Evolutionary conservation across 2,113 vertebrate genomes (phyloP), one percentile per base, ranked within the genome.

Genomic region (Stigmatopora nigra): DNA sequence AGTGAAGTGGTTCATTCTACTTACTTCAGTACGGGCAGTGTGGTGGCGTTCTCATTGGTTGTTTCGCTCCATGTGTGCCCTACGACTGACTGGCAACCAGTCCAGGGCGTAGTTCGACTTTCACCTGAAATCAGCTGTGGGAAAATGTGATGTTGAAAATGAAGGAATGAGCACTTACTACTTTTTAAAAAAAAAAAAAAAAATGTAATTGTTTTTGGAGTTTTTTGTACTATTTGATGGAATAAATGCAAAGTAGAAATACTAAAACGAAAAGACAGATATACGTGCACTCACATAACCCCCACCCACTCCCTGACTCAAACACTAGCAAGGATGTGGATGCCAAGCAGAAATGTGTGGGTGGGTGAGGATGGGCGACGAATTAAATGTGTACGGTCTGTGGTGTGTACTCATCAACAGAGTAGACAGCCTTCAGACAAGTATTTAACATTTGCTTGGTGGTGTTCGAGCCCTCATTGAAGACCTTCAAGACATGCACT

Each of bases 401-500:
- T 19, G 31, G 63, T 45, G 0, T 14, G n/a, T 22, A 45, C 38
- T 22, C 65, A 46, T 69, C 69, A 80, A 79, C 67, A 79, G 62
- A 60, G 0, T 62, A 80, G 60, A 53, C 11, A 49, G 12, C 47
- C 64, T 13, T n/a, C 4, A 61, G 47, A 7, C 65, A 44, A 45
- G 31, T 38, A 64, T 38, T 14, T 19, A 20, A 20, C 58, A 57
- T 36, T 38, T 45, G 59, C 38, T 7, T 11, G 17, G 36, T 19
- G 58, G n/a, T 60, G 58, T 20, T 45, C 12, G n/a, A 45, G 1
- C n/a, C n/a, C 10, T 44, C 72, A 66, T 15, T 68, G 73, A 67
- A 35, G 68, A 65, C 22, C 38, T 47, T 55, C 57, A 79, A 82
- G 89, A 89, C 88, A 91, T 91, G 90, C 90, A 88, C 89, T 88